Evolutionary conservation across 2,888 invertebrate genomes (phyloP), one percentile per base, ranked within the genome.

Genomic region (Galerucella nymphaeae): DNA sequence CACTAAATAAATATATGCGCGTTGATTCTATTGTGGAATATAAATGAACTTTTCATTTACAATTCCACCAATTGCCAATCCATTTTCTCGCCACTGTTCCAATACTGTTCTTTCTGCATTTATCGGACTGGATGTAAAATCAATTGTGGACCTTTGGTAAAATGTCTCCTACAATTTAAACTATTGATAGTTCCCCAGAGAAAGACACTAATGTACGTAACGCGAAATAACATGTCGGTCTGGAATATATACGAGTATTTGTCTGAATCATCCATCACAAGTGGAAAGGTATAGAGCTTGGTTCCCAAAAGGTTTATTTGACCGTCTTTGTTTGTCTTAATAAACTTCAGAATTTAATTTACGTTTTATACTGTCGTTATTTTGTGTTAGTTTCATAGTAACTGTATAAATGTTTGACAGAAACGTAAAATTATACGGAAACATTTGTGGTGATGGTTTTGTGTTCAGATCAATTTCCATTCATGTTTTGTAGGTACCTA

Each of bases 261-360:
- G 74, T 71, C 71, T 68, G 23, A 48, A 64, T 71, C 71, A 68
- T 59, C 41, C 66, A 71, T 71, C 66, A 71, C 71, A 71, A 70
- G 71, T 71, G 65, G 67, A 63, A 71, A 45, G 57, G 42, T 67
- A 55, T n/a, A 64, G 50, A 42, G 65, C 53, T 69, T 57, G 53
- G 61, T 70, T 59, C 30, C 42, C 42, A 57, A 70, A 59, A 61
- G 45, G 13, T 53, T 66, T 38, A 57, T 61, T 16, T 50, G 61
- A 20, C 68, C n/a, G 57, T 58, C 64, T 68, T 68, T 55, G 70
- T 70, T 16, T 64, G 41, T 55, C 18, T 66, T 16, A 41, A 57
- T 66, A 57, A 18, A 66, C 16, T 38, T 57, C 18, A 66, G 41
- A 42, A 66, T 66, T 66, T 23, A 55, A 66, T 66, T 66, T 66